phyloP scores from a whole-genome alignment of 1,140 invertebrate genomes.

The Leptinotarsa texana region DNA sequence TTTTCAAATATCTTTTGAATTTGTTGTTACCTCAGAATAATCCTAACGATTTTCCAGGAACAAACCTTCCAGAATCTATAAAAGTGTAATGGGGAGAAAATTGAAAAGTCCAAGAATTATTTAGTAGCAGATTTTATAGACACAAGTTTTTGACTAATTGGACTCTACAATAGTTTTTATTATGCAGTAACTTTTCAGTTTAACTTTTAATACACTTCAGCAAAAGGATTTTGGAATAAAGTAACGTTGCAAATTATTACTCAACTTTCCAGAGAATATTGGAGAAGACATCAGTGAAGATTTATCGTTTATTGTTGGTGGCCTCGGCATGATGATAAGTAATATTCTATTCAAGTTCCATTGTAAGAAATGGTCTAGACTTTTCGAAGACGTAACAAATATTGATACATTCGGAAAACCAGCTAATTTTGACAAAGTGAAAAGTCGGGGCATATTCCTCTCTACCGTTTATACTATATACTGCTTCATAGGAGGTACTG shows the following conservation, averaged over 20 bases:
- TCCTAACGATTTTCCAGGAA: too few species aligned
- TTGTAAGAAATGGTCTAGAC: slow-evolving; percentile 1
- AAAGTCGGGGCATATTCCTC: neutral
- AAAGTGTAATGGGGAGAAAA: too few species aligned
- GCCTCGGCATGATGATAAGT: neutral
- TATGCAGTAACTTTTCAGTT: too few species aligned
- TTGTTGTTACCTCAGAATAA: too few species aligned
- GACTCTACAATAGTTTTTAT: too few species aligned
- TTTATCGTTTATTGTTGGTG: neutral
- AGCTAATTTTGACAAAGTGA: neutral
- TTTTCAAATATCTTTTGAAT: too few species aligned
- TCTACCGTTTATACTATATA: neutral
- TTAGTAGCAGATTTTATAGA: too few species aligned
- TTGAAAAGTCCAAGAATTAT: too few species aligned
- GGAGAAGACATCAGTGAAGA: slow-evolving; percentile 17
- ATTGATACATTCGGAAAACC: slow-evolving; percentile 4
- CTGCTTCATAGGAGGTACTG: neutral
- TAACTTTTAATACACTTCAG: too few species aligned
- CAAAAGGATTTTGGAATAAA: too few species aligned
- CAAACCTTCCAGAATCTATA: too few species aligned
- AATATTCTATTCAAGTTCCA: neutral
- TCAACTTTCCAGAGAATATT: neutral
- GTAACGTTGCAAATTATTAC: neutral
- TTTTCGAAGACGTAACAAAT: slow-evolving; percentile 1
- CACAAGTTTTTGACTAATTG: too few species aligned